A percentile compares a stretch with the other conserved stretches of the same genome.
Evolutionary conservation across 1,140 invertebrate genomes (phyloP).

Genomic region (Drosophila mojavensis): DNA sequence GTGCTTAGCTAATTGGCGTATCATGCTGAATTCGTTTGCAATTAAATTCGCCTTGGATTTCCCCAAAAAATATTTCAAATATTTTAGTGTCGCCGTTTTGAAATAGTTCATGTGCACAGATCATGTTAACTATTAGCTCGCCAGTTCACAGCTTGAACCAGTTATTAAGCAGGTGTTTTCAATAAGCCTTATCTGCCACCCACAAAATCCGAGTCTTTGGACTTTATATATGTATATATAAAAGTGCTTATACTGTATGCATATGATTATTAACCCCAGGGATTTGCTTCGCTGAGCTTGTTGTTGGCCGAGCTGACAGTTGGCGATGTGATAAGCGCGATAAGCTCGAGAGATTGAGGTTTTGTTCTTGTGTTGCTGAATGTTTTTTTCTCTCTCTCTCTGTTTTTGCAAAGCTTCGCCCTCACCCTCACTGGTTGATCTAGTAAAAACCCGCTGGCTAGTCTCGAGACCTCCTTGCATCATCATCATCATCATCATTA

Average conservation of each 20-base stretch:
- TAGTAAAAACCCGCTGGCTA: slow-evolving; percentile 49
- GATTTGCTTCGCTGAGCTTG: slow-evolving; percentile 37
- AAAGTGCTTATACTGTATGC: slow-evolving; percentile 7
- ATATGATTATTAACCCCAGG: slow-evolving; percentile 37
- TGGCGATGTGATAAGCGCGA: slow-evolving; percentile 77
- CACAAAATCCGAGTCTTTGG: slow-evolving; percentile 1
- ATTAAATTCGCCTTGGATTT: slow-evolving; percentile 24
- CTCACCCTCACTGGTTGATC: slow-evolving; percentile 8
- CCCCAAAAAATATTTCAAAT: slow-evolving; percentile 11
- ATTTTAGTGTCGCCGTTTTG: not conserved
- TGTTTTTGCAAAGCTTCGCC: not conserved
- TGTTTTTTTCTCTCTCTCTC: not conserved
- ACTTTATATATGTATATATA: slow-evolving; percentile 1
- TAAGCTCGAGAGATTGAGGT: slow-evolving; percentile 47
- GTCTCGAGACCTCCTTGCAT: slow-evolving; percentile 57
- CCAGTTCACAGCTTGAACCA: not conserved
- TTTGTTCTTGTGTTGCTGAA: slow-evolving; percentile 9
- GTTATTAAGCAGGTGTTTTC: not conserved
- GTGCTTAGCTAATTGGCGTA: slow-evolving; percentile 54
- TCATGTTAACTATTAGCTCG: not conserved
- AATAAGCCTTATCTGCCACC: not conserved
- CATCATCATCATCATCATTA: slow-evolving; percentile 37
- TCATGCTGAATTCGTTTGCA: slow-evolving; percentile 34
- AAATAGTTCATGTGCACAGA: not conserved
- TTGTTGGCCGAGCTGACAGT: slow-evolving; percentile 61